Base-by-base conservation (phyloP, 1,140 invertebrate species). In the Hypsibius dujardini region DNA sequence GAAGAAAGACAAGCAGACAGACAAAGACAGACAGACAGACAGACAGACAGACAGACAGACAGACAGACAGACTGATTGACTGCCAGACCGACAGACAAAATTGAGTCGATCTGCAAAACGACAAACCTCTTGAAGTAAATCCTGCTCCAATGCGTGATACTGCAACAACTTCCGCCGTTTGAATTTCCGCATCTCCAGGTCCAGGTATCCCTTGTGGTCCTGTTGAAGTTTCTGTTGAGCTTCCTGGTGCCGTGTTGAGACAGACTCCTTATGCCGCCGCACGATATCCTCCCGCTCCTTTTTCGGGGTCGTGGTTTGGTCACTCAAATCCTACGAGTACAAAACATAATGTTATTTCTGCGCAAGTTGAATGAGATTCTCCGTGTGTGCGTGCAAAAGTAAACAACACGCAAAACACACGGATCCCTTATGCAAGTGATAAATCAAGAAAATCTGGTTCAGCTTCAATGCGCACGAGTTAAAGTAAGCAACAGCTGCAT, bases 171-270 rank as follows among this genome's bases (percentile, higher is more conserved):
- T 90, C 83, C 90, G 87, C 80, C 94, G 85, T 72, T 89, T 85
- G 80, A 95, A 95, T 79, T 93, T 90, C 59, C 93, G 83, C 76
- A 95, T 86, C 84, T 96, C 92, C 74, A 94, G 83, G 76, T 95
- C 89, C 75, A 95, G 83, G 77, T 92, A 89, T 77, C 94, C 89
- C 77, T 88, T 88, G 80, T 97, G 94, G 72, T 87, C 86, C 72
- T 89, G 84, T 70, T 90, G 83, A 75, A 96, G 82, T 72, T 89
- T 83, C 77, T 88, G 87, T 79, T 96, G 90, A 76, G 92, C 87
- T 80, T 96, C 93, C 73, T 90, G 87, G 77, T 91, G 87, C 79
- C 90, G 89, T 74, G 12, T 67, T 7, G 12, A 45, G 42, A 67
- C 42, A 3, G 62, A 67, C 42, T 67, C 62, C 45, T 67, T 67